A percentile compares a stretch with the other conserved stretches of the same genome.
phyloP scores from a whole-genome alignment of 2,888 invertebrate species.

The Tachina grossa region DNA sequence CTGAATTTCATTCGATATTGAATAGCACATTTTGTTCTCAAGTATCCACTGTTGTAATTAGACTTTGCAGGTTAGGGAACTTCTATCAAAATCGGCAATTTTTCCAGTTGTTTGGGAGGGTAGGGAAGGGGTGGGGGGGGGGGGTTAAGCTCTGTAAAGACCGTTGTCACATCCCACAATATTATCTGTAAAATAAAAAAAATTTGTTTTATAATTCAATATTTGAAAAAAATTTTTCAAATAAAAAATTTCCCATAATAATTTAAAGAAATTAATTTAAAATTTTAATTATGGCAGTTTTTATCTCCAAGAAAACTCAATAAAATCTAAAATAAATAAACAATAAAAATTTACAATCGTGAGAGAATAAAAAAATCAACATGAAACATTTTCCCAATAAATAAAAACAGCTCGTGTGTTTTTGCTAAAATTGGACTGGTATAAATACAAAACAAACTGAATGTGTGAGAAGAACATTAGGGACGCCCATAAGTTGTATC shows the following conservation, averaged over 20 bases:
- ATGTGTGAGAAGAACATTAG: constrained; percentile 28
- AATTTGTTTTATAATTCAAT: too few relatives aligned
- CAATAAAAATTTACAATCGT: constrained; percentile 22
- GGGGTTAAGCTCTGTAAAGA: too few relatives aligned
- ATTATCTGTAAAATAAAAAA: too few relatives aligned
- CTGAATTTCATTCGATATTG: too few relatives aligned
- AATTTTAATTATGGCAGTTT: constrained; percentile 37
- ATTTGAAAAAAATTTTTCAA: background rate
- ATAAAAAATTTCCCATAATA: background rate
- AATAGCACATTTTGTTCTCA: too few relatives aligned
- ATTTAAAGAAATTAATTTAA: constrained; percentile 8
- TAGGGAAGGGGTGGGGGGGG: too few relatives aligned
- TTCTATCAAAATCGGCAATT: too few relatives aligned
- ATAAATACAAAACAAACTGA: background rate
- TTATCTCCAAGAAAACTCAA: constrained; percentile 43
- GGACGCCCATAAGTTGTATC: background rate
- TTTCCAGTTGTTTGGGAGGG: too few relatives aligned
- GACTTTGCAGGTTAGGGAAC: too few relatives aligned
- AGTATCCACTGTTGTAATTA: too few relatives aligned
- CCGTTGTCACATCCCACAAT: too few relatives aligned
- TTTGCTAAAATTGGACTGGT: background rate
- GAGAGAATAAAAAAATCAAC: constrained; percentile 15
- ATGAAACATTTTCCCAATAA: constrained; percentile 13
- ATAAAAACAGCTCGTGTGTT: background rate
- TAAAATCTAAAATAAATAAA: constrained; percentile 59